These are phyloP conservation scores for Odontomachus brunneus DNA, from an alignment of 1,140 invertebrate species.

Conservation along the genomic window DNA sequence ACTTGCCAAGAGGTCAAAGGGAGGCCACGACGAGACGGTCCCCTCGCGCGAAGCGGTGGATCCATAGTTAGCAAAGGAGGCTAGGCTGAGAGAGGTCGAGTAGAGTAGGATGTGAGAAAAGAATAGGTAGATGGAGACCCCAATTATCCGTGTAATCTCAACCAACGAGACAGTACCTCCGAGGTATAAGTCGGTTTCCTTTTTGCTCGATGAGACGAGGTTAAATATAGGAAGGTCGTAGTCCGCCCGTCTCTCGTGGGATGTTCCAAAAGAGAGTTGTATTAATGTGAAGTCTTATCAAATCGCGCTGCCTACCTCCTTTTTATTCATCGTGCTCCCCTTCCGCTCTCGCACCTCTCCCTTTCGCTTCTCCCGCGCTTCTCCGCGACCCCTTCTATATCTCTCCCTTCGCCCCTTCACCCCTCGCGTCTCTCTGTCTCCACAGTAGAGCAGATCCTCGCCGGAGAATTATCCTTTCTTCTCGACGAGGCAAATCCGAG, in stretches of 20 bases:
- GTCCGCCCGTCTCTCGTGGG: conserved; percentile 61
- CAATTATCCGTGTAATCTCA: conserved; percentile 74
- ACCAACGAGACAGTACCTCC: conserved; percentile 58
- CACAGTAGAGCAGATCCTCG: conserved; percentile 7
- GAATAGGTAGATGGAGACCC: conserved; percentile 67
- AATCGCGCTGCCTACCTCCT: conserved; percentile 39
- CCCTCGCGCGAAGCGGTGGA: conserved; percentile 27
- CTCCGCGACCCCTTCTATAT: not conserved
- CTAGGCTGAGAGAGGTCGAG: conserved; percentile 4
- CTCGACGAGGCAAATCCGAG: conserved; percentile 28
- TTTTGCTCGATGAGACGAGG: conserved; percentile 59
- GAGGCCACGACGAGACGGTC: conserved; percentile 10
- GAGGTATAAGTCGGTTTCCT: conserved; percentile 50
- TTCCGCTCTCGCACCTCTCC: not conserved
- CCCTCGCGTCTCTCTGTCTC: too few species aligned
- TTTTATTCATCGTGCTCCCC: conserved; percentile 38
- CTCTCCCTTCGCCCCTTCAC: too few species aligned
- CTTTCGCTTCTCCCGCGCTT: not conserved
- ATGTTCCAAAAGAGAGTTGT: conserved; percentile 61
- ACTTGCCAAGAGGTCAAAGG: conserved; percentile 55
- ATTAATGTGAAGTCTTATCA: conserved; percentile 69
- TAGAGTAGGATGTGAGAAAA: conserved; percentile 44
- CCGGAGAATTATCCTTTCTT: conserved; percentile 45
- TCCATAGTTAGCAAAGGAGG: conserved; percentile 41
- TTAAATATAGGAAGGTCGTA: conserved; percentile 66